Evolutionary conservation across 2,113 vertebrate genomes (phyloP), one percentile per base, ranked within the genome.

Genomic region (Piprites chloris): DNA sequence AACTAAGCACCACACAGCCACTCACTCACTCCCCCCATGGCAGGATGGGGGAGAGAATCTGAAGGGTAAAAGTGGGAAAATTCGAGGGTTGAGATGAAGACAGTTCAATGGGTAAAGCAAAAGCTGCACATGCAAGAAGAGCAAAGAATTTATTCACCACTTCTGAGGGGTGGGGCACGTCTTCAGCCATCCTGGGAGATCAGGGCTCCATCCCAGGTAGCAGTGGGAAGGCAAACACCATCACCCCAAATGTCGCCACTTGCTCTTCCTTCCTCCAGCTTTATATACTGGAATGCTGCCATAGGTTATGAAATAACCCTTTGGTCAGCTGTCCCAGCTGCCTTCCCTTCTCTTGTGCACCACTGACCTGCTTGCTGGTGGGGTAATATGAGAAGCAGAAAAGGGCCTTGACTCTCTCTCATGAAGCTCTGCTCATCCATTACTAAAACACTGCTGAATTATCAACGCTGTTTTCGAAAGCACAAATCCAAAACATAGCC

Each of bases 331-430:
- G 33, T 77, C 35, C 58, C 2, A 3, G 26, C 32, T 42, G 42
- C 33, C 26, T 30, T 26, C 13, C 50, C 24, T 76, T 58, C 35
- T 24, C n/a, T 6, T n/a, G 27, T 39, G n/a, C 7, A 19, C 5
- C 16, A 11, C 24, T 23, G 21, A 20, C n/a, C 27, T n/a, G 3
- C 35, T 44, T 2, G 4, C 33, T 53, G 17, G 32, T 0, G 1
- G 26, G 24, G 7, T 11, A 46, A 9, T 11, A 11, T 32, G 21
- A 66, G 32, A 30, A 66, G 15, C 11, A 67, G 24, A 32, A 32
- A 30, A 35, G 14, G 28, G 2, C 50, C 35, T 23, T 72, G 28
- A 16, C 7, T 14, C 14, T 32, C 26, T 49, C 5, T 18, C n/a
- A n/a, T n/a, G n/a, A 44, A 73, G 28, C 12, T 9, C 33, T 33